A percentile compares a stretch with the other conserved stretches of the same genome.
Conservation (phyloP, 2,113 vertebrate species). For the Marmota flaviventris region DNA sequence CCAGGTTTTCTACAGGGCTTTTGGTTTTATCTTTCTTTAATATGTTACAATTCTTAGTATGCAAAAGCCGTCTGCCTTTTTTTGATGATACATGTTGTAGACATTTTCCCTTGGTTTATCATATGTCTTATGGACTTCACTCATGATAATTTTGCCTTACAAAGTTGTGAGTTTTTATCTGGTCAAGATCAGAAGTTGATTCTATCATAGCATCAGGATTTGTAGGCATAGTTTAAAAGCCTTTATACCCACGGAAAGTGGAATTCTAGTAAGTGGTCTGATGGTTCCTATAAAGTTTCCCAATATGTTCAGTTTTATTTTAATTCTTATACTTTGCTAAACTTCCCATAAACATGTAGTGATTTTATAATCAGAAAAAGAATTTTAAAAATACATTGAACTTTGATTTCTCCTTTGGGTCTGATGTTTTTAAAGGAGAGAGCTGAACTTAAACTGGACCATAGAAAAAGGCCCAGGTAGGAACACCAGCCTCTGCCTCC, state of each 20-base stretch:
- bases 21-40: background rate
- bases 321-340: background rate
- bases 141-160: background rate
- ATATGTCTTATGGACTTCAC: background rate
- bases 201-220: background rate
- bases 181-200: background rate
- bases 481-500: background rate
- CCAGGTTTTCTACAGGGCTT: background rate
- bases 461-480: background rate
- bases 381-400: background rate
- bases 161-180: background rate
- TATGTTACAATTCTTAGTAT: background rate
- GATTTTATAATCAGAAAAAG: background rate
- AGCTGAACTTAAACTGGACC: background rate
- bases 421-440: constrained; percentile 6
- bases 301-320: background rate
- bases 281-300: background rate
- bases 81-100: background rate
- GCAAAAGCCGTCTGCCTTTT: background rate
- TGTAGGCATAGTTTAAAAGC: background rate
- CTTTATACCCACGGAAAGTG: background rate
- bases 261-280: background rate
- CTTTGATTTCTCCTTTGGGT: background rate
- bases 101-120: background rate
- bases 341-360: background rate